phyloP scores from a whole-genome alignment of 2,888 invertebrate species.

The Microctonus aethiopoides region DNA sequence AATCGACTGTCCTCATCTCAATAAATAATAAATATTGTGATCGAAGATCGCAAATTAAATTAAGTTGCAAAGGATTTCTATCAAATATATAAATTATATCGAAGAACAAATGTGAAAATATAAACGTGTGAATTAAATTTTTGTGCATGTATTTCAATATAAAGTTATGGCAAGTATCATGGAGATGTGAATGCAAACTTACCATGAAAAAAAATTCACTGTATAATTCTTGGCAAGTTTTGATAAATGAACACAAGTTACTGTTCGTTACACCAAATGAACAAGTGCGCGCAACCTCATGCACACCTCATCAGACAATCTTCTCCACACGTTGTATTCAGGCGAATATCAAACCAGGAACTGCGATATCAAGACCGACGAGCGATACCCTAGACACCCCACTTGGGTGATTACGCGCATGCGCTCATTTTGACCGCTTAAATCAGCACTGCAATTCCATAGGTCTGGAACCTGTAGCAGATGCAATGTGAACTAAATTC shows the following conservation, averaged over 20 bases:
- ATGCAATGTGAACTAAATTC: not conserved
- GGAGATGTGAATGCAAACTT: constrained; percentile 10
- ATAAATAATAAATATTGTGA: too few relatives aligned
- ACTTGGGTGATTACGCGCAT: constrained; percentile 37
- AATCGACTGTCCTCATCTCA: too few relatives aligned
- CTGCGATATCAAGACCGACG: constrained; percentile 60
- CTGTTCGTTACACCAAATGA: constrained; percentile 7
- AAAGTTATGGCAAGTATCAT: not conserved
- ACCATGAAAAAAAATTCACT: constrained; percentile 9
- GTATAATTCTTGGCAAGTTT: constrained; percentile 7
- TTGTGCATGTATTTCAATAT: not conserved
- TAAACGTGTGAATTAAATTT: too few relatives aligned
- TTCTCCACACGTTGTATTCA: constrained; percentile 52
- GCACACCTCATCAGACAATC: constrained; percentile 37
- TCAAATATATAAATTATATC: not conserved
- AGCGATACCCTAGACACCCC: constrained; percentile 28
- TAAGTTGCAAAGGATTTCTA: too few relatives aligned
- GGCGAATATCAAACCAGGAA: constrained; percentile 66
- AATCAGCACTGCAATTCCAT: constrained; percentile 23
- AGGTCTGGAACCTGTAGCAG: not conserved
- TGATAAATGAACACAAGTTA: not conserved
- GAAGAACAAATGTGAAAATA: not conserved
- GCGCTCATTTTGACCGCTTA: constrained; percentile 45
- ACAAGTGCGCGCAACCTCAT: constrained; percentile 28
- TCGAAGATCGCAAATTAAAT: too few relatives aligned